Conservation (phyloP, 1,140 invertebrate species). For the Orchesella cincta region DNA sequence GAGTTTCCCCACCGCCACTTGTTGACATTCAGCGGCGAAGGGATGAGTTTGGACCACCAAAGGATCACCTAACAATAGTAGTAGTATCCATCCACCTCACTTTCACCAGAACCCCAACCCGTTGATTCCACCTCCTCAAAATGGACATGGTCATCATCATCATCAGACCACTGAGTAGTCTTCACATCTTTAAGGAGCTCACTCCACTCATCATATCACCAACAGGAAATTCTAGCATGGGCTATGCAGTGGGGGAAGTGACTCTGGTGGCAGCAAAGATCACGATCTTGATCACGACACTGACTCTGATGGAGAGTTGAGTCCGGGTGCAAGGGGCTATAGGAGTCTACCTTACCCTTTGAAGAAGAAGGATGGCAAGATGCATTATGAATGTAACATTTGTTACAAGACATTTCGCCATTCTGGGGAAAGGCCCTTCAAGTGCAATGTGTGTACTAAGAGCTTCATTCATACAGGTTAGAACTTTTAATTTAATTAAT, state of each 20-base stretch:
- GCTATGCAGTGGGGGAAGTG: no score
- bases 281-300: constrained; percentile 13
- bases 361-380: constrained; percentile 98
- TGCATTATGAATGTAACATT: constrained; percentile 99
- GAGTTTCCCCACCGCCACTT: no score
- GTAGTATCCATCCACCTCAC: no score
- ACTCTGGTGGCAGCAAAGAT: constrained; percentile 34
- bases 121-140: no score
- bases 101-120: no score
- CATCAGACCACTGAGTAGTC: no score
- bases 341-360: constrained; percentile 91
- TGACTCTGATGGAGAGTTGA: constrained; percentile 43
- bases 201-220: constrained; percentile 48
- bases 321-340: constrained; percentile 73
- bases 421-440: constrained; percentile 95
- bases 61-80: no score
- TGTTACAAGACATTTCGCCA: constrained; percentile 99
- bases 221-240: not conserved
- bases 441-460: constrained; percentile 93
- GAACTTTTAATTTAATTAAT: no score
- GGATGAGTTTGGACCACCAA: no score
- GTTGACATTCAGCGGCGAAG: no score
- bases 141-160: no score
- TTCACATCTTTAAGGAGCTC: constrained; percentile 46
- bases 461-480: constrained; percentile 96